Percentiles rank a stretch among this genome's conserved stretches.
Evolutionary conservation across 1,140 invertebrate genomes (phyloP).

Genomic region (Samia ricini): DNA sequence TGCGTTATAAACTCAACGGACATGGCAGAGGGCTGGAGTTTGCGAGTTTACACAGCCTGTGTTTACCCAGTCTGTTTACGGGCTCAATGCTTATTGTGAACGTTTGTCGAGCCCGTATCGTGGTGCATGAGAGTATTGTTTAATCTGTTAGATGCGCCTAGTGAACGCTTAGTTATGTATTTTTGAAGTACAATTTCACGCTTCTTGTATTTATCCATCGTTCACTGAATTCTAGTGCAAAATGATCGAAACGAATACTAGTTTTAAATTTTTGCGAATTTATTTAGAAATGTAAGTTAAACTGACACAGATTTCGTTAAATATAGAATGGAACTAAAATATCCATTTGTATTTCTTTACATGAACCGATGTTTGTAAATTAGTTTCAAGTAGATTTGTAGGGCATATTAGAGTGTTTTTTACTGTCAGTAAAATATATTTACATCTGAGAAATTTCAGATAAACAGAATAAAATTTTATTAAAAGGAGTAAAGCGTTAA

Average conservation of each 20-base stretch:
- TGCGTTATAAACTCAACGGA: constrained; percentile 16
- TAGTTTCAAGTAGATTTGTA: neutral
- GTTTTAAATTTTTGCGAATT: constrained; percentile 7
- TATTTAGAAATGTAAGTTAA: neutral
- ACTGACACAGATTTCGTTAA: too few relatives aligned
- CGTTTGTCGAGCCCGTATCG: constrained; percentile 25
- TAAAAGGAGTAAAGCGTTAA: constrained; percentile 19
- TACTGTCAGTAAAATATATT: neutral
- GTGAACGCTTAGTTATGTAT: constrained; percentile 6
- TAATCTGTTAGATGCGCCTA: constrained; percentile 29
- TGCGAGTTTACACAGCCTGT: constrained; percentile 47
- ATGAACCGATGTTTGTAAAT: neutral
- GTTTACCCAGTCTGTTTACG: constrained; percentile 56
- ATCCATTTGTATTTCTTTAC: too few relatives aligned
- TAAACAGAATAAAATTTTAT: constrained; percentile 23
- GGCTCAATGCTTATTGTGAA: constrained; percentile 49
- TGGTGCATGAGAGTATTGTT: constrained; percentile 28
- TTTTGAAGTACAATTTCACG: constrained; percentile 17
- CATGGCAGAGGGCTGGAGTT: constrained; percentile 28
- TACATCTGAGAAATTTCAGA: too few relatives aligned
- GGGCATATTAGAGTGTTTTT: neutral
- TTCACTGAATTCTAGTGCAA: constrained; percentile 12
- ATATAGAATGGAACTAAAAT: too few relatives aligned
- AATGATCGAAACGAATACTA: constrained; percentile 14
- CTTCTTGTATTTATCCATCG: constrained; percentile 17